phyloP scores from a whole-genome alignment of 2,888 invertebrate species.

The Tridacna gigas region DNA sequence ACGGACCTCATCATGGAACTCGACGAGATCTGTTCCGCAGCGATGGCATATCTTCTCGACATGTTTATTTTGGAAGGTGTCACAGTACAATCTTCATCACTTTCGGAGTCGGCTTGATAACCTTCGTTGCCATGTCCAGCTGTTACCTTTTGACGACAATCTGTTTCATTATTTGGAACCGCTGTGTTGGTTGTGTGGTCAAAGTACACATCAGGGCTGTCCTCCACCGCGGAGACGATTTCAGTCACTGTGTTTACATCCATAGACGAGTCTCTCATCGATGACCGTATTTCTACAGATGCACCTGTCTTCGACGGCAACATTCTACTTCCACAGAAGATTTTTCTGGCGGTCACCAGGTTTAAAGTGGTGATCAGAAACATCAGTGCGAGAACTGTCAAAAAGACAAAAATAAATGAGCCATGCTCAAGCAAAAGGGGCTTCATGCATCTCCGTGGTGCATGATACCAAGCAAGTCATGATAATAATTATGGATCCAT shows the following conservation, averaged over 20 bases:
- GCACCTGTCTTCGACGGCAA: not conserved
- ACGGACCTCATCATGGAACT: too few species aligned
- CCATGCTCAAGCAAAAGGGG: too few species aligned
- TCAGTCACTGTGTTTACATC: constrained; percentile 11
- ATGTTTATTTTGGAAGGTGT: not conserved
- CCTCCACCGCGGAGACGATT: not conserved
- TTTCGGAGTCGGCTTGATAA: not conserved
- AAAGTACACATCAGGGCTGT: not conserved
- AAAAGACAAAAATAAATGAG: too few species aligned
- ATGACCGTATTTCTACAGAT: not conserved
- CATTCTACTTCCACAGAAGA: constrained; percentile 9
- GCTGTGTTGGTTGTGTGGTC: not conserved
- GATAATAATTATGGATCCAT: too few species aligned
- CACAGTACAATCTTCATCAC: not conserved
- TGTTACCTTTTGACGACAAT: not conserved
- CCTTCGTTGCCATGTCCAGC: not conserved
- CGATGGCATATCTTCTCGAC: not conserved
- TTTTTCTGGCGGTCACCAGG: constrained; percentile 10
- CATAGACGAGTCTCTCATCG: not conserved
- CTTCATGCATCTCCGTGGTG: too few species aligned
- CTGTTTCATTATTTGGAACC: not conserved
- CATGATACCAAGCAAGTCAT: too few species aligned
- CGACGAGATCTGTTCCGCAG: too few species aligned
- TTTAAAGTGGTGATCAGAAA: not conserved
- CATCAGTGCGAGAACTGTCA: constrained; percentile 3